phyloP scores from a whole-genome alignment of 2,888 invertebrate genomes.

The Callyntrura sp. region DNA sequence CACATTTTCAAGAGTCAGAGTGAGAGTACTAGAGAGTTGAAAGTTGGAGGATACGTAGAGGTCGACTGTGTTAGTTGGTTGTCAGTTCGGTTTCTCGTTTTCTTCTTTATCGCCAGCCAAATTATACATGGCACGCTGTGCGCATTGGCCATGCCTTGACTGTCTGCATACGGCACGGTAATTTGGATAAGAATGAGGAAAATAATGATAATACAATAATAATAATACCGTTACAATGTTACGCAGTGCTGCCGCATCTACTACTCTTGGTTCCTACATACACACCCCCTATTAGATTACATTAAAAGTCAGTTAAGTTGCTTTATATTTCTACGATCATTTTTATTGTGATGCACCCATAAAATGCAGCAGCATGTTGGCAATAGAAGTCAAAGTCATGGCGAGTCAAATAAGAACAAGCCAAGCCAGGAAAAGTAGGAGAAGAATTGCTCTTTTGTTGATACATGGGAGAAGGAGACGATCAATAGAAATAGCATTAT shows the following conservation, averaged over 20 bases:
- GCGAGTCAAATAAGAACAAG: slow-evolving; percentile 18
- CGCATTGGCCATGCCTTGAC: background rate
- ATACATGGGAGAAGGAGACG: background rate
- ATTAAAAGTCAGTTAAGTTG: background rate
- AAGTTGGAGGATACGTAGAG: slow-evolving; percentile 34
- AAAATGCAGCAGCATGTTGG: slow-evolving; percentile 19
- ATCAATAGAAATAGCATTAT: slow-evolving; percentile 28
- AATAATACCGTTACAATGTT: background rate
- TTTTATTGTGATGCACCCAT: slow-evolving; percentile 13
- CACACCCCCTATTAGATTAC: background rate
- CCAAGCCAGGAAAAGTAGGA: background rate
- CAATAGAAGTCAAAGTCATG: slow-evolving; percentile 38
- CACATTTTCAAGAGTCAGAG: too few species aligned
- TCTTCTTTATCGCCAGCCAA: background rate
- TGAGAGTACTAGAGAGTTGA: too few species aligned
- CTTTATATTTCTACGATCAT: background rate
- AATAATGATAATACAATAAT: background rate
- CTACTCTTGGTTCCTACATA: too few species aligned
- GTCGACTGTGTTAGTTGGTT: slow-evolving; percentile 11
- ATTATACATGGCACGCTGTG: slow-evolving; percentile 38
- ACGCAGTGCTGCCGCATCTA: too few species aligned
- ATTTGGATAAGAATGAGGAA: background rate
- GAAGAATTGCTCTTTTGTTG: background rate
- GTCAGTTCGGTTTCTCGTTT: slow-evolving; percentile 23
- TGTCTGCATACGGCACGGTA: slow-evolving; percentile 1